Conservation (phyloP, 2,797 vertebrate species). For the Podarcis lilfordi region DNA sequence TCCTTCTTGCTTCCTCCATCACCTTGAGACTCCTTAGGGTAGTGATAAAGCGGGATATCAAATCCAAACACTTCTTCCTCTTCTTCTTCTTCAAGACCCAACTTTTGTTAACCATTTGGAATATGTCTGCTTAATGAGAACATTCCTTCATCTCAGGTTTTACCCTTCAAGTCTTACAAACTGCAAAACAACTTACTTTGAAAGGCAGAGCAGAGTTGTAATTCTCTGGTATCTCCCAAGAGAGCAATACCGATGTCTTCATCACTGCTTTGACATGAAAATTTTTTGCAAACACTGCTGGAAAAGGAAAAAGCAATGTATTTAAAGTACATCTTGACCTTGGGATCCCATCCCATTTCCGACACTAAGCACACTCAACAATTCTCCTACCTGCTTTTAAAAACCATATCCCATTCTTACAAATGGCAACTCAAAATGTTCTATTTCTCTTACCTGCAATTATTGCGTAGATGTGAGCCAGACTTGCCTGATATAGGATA, state of each 20-base stretch:
- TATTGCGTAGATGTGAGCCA: slow-evolving; percentile 72
- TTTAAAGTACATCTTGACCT: slow-evolving; percentile 86
- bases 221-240: slow-evolving; percentile 99
- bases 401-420: slow-evolving; percentile 56
- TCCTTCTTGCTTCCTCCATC: too few species aligned
- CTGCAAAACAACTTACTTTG: slow-evolving; percentile 85
- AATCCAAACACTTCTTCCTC: too few species aligned
- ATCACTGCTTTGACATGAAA: slow-evolving; percentile 99
- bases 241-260: slow-evolving; percentile 97
- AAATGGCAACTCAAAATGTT: slow-evolving; percentile 46
- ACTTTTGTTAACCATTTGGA: too few species aligned
- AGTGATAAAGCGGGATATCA: too few species aligned
- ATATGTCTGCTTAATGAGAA: background rate
- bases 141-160: background rate
- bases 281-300: slow-evolving; percentile 99
- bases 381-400: slow-evolving; percentile 72
- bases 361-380: slow-evolving; percentile 23
- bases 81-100: too few species aligned
- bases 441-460: slow-evolving; percentile 80
- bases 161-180: slow-evolving; percentile 23
- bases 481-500: slow-evolving; percentile 72
- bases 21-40: too few species aligned
- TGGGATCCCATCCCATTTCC: slow-evolving; percentile 38
- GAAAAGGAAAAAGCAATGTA: slow-evolving; percentile 92
- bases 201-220: slow-evolving; percentile 98